Evolutionary conservation across 2,113 vertebrate genomes (phyloP).

Genomic region (Meles meles): DNA sequence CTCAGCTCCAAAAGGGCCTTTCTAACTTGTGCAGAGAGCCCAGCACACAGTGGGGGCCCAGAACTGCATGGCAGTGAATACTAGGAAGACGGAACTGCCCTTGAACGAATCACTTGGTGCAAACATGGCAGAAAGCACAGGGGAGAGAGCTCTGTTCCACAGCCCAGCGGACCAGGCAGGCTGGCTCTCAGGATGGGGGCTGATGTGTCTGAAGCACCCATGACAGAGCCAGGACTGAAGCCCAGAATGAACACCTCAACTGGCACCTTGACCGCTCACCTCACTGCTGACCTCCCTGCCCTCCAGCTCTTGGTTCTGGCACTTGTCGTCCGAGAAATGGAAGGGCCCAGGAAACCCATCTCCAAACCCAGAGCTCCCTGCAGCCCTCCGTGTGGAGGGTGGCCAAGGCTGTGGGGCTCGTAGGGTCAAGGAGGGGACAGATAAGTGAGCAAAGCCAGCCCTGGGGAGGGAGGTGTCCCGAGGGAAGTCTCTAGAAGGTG

Average conservation of each 20-base stretch:
- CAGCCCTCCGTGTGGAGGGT: not conserved
- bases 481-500: not conserved
- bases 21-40: not conserved
- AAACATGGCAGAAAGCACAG: accelerated
- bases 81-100: not conserved
- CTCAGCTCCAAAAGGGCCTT: not conserved
- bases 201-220: not conserved
- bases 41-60: not conserved
- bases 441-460: not conserved
- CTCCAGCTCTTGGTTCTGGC: not conserved
- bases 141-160: not conserved
- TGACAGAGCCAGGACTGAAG: not conserved
- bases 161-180: not conserved
- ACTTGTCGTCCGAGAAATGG: not conserved
- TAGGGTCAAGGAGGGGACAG: not conserved
- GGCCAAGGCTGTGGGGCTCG: not conserved
- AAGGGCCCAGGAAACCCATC: not conserved
- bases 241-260: not conserved
- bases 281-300: too few relatives aligned
- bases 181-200: not conserved
- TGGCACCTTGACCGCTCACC: accelerated
- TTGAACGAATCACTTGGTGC: not conserved
- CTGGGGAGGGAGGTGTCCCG: accelerated
- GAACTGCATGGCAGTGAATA: not conserved
- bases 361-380: not conserved